Base-by-base conservation (phyloP, 2,797 vertebrate genomes). In the Smutsia temminckii region DNA sequence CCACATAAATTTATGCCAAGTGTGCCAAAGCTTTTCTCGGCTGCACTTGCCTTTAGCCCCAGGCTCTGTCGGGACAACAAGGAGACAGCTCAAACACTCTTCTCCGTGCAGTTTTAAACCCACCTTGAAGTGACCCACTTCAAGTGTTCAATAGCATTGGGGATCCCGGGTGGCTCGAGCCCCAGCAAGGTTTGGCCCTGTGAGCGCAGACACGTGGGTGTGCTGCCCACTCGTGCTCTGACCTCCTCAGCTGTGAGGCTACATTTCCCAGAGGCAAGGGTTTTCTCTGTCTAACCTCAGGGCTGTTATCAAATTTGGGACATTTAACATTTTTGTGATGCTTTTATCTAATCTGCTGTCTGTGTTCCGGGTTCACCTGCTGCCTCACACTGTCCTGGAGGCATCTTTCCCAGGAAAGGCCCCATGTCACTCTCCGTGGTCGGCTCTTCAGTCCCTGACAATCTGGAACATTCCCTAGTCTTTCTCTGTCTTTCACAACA, bases 371-470 rank as follows among this genome's bases (percentile, higher is more conserved):
- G 46, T 46, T 46, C 46, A 46, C 46, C 46, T 46, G 46, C 46
- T 46, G 46, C 46, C 46, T 46, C 46, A 46, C 46, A 46, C 46
- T 46, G 46, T 46, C 11, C 10, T 46, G 46, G 46, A 12, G 46
- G 59, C 16, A 8, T 5, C 5, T 46, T 49, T n/a, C 8, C 25
- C 32, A 20, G 46, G 12, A 46, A 10, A 29, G 55, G 3, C 4
- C 1, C 2, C 1, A 1, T 3, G 6, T 23, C 0, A 25, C 25
- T 2, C 64, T 37, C 40, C 3, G 25, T 14, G 23, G 5, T 10
- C 25, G 11, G 18, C 20, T 3, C 23, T 12, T 17, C 20, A 17
- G 46, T 32, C 12, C 21, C 49, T 23, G 10, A n/a, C 25, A 1
- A 3, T 27, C 53, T 27, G 42, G 42, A 42, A 55, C 63, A 12